These are phyloP conservation scores for Dromaius novaehollandiae DNA, from an alignment of 2,113 vertebrate genomes.

Conservation along the genomic window DNA sequence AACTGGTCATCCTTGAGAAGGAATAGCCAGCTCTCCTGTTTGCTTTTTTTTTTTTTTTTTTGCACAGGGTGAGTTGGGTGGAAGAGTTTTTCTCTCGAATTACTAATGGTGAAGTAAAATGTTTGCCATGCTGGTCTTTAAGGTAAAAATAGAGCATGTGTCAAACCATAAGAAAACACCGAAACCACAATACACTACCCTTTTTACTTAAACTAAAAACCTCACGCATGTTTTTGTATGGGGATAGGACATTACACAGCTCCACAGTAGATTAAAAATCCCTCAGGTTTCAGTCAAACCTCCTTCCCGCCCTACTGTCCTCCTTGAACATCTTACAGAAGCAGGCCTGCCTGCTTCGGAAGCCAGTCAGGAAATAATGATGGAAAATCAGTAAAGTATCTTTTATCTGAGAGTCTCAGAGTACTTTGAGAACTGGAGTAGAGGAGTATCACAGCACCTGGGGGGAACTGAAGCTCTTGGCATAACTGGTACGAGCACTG, in stretches of 20 bases:
- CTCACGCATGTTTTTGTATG: not conserved
- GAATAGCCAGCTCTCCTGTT: not conserved
- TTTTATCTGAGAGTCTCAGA: no score
- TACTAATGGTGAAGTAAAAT: not conserved
- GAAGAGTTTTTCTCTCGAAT: not conserved
- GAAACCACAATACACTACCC: not conserved
- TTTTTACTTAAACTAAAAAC: not conserved
- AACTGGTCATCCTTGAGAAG: not conserved
- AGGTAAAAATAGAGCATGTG: not conserved
- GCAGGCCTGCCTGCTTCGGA: no score
- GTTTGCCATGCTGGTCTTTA: not conserved
- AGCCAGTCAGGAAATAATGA: no score
- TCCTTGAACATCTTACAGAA: not conserved
- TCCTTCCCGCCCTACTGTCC: not conserved
- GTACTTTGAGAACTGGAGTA: no score
- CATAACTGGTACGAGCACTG: no score
- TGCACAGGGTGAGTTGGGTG: not conserved
- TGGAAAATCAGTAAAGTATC: no score
- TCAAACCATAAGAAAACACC: not conserved
- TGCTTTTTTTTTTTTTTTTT: not conserved
- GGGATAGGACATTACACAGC: not conserved
- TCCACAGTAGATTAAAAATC: not conserved
- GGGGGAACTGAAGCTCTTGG: no score
- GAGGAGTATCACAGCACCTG: no score
- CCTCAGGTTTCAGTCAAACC: not conserved